phyloP scores from a whole-genome alignment of 2,113 vertebrate genomes.

The Rissa tridactyla region DNA sequence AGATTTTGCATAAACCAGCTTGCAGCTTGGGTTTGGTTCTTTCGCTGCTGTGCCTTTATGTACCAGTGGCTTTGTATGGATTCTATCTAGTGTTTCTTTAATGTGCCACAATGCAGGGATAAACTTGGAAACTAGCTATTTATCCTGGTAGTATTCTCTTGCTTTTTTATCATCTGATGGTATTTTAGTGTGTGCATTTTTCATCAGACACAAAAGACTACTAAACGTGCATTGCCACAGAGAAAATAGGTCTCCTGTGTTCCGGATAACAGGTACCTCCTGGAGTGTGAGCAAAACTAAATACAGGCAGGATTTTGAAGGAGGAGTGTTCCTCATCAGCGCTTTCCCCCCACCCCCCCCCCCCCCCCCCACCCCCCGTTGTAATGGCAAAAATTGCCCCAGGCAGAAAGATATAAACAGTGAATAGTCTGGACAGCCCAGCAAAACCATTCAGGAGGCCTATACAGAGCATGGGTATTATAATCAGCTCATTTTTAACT shows the following conservation, averaged over 20 bases:
- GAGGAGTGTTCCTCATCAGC: not conserved
- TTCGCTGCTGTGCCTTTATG: not conserved
- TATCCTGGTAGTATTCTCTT: not conserved
- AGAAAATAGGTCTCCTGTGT: not conserved
- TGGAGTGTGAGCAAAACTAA: not conserved
- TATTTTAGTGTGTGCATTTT: not conserved
- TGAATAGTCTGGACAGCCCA: not conserved
- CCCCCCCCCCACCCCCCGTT: not conserved
- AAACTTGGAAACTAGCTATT: not conserved
- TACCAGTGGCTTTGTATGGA: not conserved
- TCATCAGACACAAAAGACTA: not conserved
- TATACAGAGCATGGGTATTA: not conserved
- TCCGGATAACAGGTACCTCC: not conserved
- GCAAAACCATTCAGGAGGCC: not conserved
- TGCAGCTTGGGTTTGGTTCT: not conserved
- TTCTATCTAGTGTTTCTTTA: not conserved
- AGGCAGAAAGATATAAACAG: not conserved
- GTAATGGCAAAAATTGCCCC: not conserved
- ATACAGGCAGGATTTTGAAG: not conserved
- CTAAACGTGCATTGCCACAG: not conserved
- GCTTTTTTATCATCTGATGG: not conserved
- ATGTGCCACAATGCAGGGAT: not conserved
- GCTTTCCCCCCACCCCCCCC: not conserved
- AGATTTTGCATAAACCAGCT: not conserved
- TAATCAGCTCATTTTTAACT: not conserved